Evolutionary conservation across 2,113 vertebrate genomes (phyloP).

Genomic region (Triplophysa tibetana): DNA sequence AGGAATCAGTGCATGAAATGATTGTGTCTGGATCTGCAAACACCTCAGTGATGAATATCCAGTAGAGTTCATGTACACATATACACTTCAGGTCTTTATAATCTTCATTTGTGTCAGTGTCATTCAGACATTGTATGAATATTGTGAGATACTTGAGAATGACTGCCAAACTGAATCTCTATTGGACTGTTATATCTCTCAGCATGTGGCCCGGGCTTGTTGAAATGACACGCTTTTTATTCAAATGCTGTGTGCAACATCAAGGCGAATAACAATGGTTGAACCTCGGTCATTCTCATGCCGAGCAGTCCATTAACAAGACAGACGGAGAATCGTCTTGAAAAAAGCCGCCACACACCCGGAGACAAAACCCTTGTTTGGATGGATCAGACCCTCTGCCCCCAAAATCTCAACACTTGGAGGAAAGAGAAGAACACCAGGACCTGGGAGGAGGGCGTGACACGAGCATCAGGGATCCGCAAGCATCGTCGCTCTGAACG

Average conservation of each 20-base stretch:
- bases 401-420: slow-evolving; percentile 61
- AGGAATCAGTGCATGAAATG: no score
- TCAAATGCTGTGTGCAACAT: slow-evolving; percentile 70
- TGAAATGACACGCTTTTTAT: slow-evolving; percentile 74
- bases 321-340: slow-evolving; percentile 75
- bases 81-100: no score
- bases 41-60: no score
- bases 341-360: slow-evolving; percentile 79
- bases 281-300: slow-evolving; percentile 59
- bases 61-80: no score
- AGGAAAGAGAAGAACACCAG: slow-evolving; percentile 56
- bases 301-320: slow-evolving; percentile 51
- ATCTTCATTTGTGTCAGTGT: no score
- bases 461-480: slow-evolving; percentile 57
- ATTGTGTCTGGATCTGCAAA: no score
- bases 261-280: slow-evolving; percentile 72
- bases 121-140: no score
- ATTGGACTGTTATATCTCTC: slow-evolving; percentile 57
- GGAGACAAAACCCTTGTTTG: slow-evolving; percentile 76
- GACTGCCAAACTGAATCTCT: no score
- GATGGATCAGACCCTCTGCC: slow-evolving; percentile 67
- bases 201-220: slow-evolving; percentile 61
- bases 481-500: slow-evolving; percentile 70
- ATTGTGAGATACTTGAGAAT: no score
- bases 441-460: neutral